Conservation (phyloP, 2,888 invertebrate genomes). For the Hirudinaria manillensis region DNA sequence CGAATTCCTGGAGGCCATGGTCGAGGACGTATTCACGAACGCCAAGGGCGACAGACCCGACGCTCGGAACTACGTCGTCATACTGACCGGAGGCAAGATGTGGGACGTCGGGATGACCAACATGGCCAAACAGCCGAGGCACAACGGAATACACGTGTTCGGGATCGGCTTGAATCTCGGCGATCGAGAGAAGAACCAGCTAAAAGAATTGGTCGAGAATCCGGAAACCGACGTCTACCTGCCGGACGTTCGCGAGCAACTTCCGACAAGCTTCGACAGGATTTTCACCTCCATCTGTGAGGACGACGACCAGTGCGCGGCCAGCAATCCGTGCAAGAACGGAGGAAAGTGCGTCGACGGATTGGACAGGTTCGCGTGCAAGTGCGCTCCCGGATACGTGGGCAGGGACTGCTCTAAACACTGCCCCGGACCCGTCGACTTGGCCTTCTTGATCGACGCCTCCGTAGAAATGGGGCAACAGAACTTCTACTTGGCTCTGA, state of each 20-base stretch:
- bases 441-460: slow-evolving; percentile 45
- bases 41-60: slow-evolving; percentile 35
- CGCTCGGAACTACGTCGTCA: slow-evolving; percentile 36
- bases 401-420: slow-evolving; percentile 35
- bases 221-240: slow-evolving; percentile 27
- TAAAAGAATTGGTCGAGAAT: slow-evolving; percentile 32
- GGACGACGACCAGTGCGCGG: slow-evolving; percentile 36
- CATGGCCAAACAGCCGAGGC: slow-evolving; percentile 28
- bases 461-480: slow-evolving; percentile 34
- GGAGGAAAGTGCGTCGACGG: slow-evolving; percentile 37
- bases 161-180: slow-evolving; percentile 34
- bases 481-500: slow-evolving; percentile 38
- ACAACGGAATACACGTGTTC: slow-evolving; percentile 32
- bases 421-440: slow-evolving; percentile 45
- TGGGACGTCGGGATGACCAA: slow-evolving; percentile 34
- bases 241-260: slow-evolving; percentile 26
- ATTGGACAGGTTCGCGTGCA: slow-evolving; percentile 36
- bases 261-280: slow-evolving; percentile 32
- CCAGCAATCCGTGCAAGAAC: slow-evolving; percentile 34
- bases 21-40: slow-evolving; percentile 34
- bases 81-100: slow-evolving; percentile 37
- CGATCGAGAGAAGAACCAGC: slow-evolving; percentile 24
- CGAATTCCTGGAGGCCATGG: slow-evolving; percentile 34
- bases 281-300: slow-evolving; percentile 37
- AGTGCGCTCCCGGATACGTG: slow-evolving; percentile 36